Evolutionary conservation across 2,888 invertebrate species (phyloP).

Genomic region (Panorpa germanica): DNA sequence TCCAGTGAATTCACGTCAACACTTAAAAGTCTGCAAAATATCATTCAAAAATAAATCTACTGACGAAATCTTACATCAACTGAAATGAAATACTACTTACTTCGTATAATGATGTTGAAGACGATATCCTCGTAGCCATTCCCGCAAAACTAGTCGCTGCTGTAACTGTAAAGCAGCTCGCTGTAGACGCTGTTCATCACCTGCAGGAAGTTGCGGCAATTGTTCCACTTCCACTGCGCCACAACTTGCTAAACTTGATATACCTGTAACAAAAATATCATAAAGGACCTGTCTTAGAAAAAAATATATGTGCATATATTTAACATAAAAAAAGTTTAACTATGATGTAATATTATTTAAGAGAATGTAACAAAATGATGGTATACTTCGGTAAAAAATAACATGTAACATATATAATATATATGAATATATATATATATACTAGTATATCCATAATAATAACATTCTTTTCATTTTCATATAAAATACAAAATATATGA

Average conservation of each 20-base stretch:
- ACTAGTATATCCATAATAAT: too few species aligned
- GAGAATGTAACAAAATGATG: too few species aligned
- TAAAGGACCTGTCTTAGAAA: slow-evolving; percentile 8
- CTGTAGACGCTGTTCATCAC: slow-evolving; percentile 67
- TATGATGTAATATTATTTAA: too few species aligned
- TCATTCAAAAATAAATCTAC: neutral
- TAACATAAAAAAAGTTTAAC: slow-evolving; percentile 8
- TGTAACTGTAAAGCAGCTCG: slow-evolving; percentile 64
- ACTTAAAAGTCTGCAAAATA: slow-evolving; percentile 39
- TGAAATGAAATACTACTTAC: slow-evolving; percentile 19
- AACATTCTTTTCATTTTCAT: too few species aligned
- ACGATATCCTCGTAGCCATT: slow-evolving; percentile 62
- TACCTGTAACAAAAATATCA: slow-evolving; percentile 33
- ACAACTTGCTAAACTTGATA: slow-evolving; percentile 66
- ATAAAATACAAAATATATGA: too few species aligned
- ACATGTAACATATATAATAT: too few species aligned
- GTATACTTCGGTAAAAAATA: too few species aligned
- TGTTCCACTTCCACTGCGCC: slow-evolving; percentile 53
- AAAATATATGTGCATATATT: slow-evolving; percentile 8
- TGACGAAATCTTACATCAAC: neutral
- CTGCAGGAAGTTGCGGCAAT: slow-evolving; percentile 63
- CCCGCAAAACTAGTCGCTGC: slow-evolving; percentile 65
- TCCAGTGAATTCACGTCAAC: slow-evolving; percentile 72
- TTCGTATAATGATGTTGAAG: slow-evolving; percentile 56
- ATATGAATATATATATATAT: too few species aligned